phyloP scores from a whole-genome alignment of 2,888 invertebrate genomes.

The Dinocampus coccinellae region DNA sequence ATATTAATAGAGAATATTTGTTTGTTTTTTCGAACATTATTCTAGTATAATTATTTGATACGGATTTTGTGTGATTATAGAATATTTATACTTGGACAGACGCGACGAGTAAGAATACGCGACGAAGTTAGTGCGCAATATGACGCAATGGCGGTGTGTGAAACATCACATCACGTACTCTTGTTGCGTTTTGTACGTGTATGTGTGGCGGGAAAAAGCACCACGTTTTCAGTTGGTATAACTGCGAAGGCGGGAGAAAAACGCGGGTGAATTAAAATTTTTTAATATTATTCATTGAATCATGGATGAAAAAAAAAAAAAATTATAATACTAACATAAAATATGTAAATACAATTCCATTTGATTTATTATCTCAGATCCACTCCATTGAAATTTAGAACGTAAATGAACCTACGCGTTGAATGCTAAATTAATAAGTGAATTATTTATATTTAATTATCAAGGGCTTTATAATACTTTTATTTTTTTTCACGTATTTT shows the following conservation, averaged over 20 bases:
- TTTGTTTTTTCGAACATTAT: background rate
- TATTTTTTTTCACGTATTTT: background rate
- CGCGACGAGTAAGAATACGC: slow-evolving; percentile 42
- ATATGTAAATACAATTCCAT: too few relatives aligned
- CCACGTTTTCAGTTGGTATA: slow-evolving; percentile 48
- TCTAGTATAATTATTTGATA: background rate
- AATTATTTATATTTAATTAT: background rate
- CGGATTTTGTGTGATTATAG: background rate
- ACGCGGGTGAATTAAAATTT: slow-evolving; percentile 50
- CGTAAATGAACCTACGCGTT: too few relatives aligned
- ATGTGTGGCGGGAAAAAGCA: background rate
- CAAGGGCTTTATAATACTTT: background rate
- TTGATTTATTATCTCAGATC: too few relatives aligned
- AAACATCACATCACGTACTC: background rate
- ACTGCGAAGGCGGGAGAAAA: slow-evolving; percentile 40
- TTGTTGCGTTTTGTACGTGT: background rate
- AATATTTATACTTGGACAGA: background rate
- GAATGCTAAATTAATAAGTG: background rate
- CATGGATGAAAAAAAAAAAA: background rate
- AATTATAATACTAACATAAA: background rate
- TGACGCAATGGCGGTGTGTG: slow-evolving; percentile 55
- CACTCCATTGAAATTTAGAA: too few relatives aligned
- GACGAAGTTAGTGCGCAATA: slow-evolving; percentile 59
- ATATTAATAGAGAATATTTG: background rate
- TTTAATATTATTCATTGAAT: background rate